These are phyloP conservation scores for Erpornis zantholeuca DNA, from an alignment of 2,113 vertebrate genomes.

Conservation along the genomic window DNA sequence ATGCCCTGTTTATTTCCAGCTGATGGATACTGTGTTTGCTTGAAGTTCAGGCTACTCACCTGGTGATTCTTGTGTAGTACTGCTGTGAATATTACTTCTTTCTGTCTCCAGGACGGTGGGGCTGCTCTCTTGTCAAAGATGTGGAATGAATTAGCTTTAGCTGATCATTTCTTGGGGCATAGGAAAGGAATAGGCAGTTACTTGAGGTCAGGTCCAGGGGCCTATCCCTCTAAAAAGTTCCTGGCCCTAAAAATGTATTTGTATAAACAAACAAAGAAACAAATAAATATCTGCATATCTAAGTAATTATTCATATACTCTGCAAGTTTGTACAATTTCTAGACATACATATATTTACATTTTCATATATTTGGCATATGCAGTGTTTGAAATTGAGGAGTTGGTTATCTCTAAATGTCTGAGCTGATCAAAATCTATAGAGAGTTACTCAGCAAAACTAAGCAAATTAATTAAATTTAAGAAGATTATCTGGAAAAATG, in stretches of 20 bases:
- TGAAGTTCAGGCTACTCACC: background rate
- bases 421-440: background rate
- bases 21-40: background rate
- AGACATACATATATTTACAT: background rate
- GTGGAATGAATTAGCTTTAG: background rate
- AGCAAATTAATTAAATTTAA: background rate
- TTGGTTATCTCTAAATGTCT: background rate
- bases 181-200: background rate
- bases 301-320: background rate
- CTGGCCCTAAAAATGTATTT: background rate
- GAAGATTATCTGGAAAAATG: background rate
- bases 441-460: background rate
- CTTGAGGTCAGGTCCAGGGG: background rate
- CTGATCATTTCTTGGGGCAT: background rate
- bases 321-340: background rate
- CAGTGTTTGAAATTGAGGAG: background rate
- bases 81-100: background rate
- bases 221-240: background rate
- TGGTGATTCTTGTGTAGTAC: background rate
- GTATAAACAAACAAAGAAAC: background rate
- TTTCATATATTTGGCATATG: background rate
- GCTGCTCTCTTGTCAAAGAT: background rate
- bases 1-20: background rate
- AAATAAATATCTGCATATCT: background rate
- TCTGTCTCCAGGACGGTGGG: background rate